These are phyloP conservation scores for Pyrochroa serraticornis DNA, from an alignment of 2,888 invertebrate genomes.

Conservation along the genomic window DNA sequence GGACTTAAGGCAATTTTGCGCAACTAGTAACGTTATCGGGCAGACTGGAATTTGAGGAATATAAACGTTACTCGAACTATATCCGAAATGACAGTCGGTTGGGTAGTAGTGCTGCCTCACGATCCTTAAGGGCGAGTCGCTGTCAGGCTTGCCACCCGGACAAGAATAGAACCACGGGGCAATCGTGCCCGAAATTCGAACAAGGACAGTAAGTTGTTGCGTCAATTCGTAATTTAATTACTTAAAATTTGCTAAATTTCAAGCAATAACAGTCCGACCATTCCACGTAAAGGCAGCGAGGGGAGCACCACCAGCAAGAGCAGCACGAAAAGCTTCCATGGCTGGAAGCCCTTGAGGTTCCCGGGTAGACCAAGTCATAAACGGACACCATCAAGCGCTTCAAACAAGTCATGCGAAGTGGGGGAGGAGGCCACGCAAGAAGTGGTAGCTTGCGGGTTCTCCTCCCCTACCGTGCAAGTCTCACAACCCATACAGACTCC, in stretches of 20 bases:
- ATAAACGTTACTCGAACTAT: constrained; percentile 45
- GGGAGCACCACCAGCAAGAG: constrained; percentile 45
- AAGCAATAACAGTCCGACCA: constrained; percentile 53
- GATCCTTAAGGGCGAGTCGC: constrained; percentile 45
- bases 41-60: constrained; percentile 55
- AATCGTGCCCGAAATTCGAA: constrained; percentile 58
- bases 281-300: constrained; percentile 54
- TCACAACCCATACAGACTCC: not conserved
- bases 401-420: constrained; percentile 53
- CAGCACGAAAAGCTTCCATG: constrained; percentile 39
- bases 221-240: not conserved
- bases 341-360: constrained; percentile 56
- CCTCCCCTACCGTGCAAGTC: constrained; percentile 61
- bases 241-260: not conserved
- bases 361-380: constrained; percentile 54
- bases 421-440: constrained; percentile 65
- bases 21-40: constrained; percentile 24
- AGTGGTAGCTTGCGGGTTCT: constrained; percentile 56
- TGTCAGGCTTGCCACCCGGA: constrained; percentile 52
- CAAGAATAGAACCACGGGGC: constrained; percentile 56
- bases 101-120: constrained; percentile 36
- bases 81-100: constrained; percentile 44
- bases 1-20: constrained; percentile 5
- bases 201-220: constrained; percentile 53
- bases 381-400: constrained; percentile 44